Evolutionary conservation across 2,113 vertebrate species (phyloP).

Genomic region (Apistogramma diplotaenia): DNA sequence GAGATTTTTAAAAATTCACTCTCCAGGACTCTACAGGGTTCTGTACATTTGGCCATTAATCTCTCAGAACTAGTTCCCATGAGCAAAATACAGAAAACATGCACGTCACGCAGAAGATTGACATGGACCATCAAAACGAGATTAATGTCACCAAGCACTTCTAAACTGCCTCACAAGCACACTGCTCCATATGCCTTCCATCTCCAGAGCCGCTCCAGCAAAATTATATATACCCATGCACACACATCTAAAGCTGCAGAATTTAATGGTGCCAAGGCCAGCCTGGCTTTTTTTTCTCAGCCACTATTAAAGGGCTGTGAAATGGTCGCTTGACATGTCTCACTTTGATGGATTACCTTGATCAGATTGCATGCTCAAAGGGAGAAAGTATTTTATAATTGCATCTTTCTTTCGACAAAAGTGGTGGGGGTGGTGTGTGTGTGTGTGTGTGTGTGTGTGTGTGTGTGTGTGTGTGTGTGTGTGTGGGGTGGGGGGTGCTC

Average conservation of each 20-base stretch:
- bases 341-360: constrained; percentile 60
- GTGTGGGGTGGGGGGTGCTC: no score
- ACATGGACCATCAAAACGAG: constrained; percentile 8
- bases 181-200: background rate
- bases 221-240: background rate
- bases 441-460: no score
- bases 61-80: background rate
- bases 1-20: background rate
- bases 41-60: background rate
- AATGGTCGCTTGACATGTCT: constrained; percentile 28
- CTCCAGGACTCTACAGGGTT: background rate
- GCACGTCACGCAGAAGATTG: background rate
- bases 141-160: constrained; percentile 5
- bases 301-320: constrained; percentile 33
- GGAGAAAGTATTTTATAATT: constrained; percentile 44
- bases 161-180: background rate
- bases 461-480: no score
- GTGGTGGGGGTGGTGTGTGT: background rate
- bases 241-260: background rate
- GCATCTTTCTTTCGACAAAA: constrained; percentile 16
- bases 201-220: background rate
- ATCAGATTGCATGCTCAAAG: constrained; percentile 27
- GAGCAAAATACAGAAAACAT: background rate
- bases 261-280: constrained; percentile 17
- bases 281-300: constrained; percentile 1